Evolutionary conservation across 2,113 vertebrate genomes (phyloP).

Genomic region (Mus musculus): GRCm39 chr9:31890501-31891000

Average conservation of each 20-base stretch:
- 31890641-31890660: background rate
- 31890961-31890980: background rate
- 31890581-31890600: background rate
- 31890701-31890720: background rate
- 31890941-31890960: background rate
- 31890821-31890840: background rate
- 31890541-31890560: background rate
- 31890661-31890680: background rate
- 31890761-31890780: background rate
- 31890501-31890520: background rate
- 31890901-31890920: background rate
- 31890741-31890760: background rate
- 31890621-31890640: background rate
- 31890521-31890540: background rate
- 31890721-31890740: background rate
- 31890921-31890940: background rate
- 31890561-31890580: background rate
- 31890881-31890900: background rate
- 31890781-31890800: background rate
- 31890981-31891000: background rate
- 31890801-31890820: background rate
- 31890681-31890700: background rate
- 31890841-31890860: background rate
- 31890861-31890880: background rate
- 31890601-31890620: background rate